Base-by-base conservation (phyloP, 2,797 vertebrate genomes). In the Leptoclinus maculatus region DNA sequence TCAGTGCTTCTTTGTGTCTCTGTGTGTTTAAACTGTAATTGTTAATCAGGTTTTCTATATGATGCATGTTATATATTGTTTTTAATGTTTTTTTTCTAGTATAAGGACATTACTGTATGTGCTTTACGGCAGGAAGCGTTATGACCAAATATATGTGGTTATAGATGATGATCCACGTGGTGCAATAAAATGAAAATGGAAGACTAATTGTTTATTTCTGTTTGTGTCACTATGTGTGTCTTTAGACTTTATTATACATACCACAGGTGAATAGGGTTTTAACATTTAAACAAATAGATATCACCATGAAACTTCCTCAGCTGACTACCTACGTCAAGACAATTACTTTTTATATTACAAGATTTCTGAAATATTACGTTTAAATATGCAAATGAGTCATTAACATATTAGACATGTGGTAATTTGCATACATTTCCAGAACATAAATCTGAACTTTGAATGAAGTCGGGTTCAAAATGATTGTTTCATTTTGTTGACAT, bases 141-240 rank as follows among this genome's bases (percentile, higher is more conserved):
- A 19, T 62, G 34, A 56, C 34, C n/a, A 49, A n/a, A 47, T 53
- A 68, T 73, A 38, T 43, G 64, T 7, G 25, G 53, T 69, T 47
- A 25, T 41, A 57, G 66, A 56, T 56, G 75, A 1, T 45, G 43
- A 74, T 72, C 36, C 49, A 76, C 3, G 21, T 36, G 54, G 87
- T 88, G 83, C 86, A 89, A 88, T 88, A 88, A 88, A 87, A 59
- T 8, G 2, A 70, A 59, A 80, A 63, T 27, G 65, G 8, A 60
- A 41, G n/a, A 68, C 67, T 12, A 13, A 71, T 39, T 39, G 12
- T 38, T 38, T 38, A 38, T 13, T 34, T 10, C 19, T 7, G 17
- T 49, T 4, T 51, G 8, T 77, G 23, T 41, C 17, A 63, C 13
- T 3, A 0, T 7, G 6, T 34, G 32, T 34, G 23, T 72, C 13